Percentiles rank a stretch among this genome's conserved stretches.
These are phyloP conservation scores for Anoncus sp. DNA, from an alignment of 2,888 invertebrate genomes.

Conservation along the genomic window DNA sequence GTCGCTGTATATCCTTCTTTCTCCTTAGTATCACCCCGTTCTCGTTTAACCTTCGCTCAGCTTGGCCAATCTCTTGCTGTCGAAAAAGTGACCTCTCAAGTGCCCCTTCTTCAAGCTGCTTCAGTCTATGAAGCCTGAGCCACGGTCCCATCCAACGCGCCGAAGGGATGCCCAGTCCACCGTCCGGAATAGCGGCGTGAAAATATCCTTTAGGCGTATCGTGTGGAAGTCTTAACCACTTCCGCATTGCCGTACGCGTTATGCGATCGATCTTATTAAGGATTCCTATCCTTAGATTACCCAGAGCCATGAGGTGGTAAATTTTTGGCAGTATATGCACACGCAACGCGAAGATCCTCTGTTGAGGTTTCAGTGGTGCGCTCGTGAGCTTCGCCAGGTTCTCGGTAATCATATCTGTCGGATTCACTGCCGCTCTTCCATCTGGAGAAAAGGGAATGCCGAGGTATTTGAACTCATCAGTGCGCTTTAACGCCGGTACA, in stretches of 20 bases:
- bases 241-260: conserved; percentile 1
- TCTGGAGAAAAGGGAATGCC: conserved; percentile 57
- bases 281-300: conserved; percentile 11
- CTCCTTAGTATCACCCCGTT: background rate
- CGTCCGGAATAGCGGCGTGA: conserved; percentile 40
- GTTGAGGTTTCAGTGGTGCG: conserved; percentile 57
- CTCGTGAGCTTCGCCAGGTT: background rate
- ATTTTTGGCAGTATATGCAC: conserved; percentile 42
- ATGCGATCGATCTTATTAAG: conserved; percentile 27
- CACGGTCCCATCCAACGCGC: conserved; percentile 47
- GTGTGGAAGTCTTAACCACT: conserved; percentile 40
- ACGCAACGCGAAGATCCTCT: conserved; percentile 58
- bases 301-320: conserved; percentile 23
- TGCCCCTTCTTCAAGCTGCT: background rate
- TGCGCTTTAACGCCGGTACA: conserved; percentile 42
- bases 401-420: too few species aligned
- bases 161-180: conserved; percentile 44
- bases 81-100: background rate
- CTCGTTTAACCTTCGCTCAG: background rate
- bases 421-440: background rate
- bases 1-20: background rate
- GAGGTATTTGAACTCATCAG: conserved; percentile 54
- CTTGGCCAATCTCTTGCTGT: background rate
- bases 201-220: conserved; percentile 53
- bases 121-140: background rate